Base-by-base conservation (phyloP, 2,797 vertebrate genomes). In the Pangasius larnaudii region DNA sequence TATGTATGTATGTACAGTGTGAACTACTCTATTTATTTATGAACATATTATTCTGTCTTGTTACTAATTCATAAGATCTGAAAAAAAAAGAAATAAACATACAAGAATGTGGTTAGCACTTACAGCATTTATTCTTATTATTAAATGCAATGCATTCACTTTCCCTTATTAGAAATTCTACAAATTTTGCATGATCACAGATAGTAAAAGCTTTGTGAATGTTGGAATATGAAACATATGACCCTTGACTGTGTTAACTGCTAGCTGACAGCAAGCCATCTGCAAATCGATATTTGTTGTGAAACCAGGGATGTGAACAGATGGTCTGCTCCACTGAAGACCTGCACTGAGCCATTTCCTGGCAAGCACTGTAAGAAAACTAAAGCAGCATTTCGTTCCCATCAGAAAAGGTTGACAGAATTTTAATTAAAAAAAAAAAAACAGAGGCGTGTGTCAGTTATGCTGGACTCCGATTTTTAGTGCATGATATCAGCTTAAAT, bases 181-280 rank as follows among this genome's bases (percentile, higher is more conserved):
- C 11, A 46, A 24, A 74, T n/a, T 86, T 18, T 78, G n/a, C 30
- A 36, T 1, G n/a, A 53, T 30, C 18, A 36, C 8, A 0, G 1
- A 22, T 30, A 56, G 16, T 18, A 30, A 11, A 58, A 58, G 77
- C 30, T 79, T 58, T 5, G 5, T 22, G 30, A 58, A 22, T 53
- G 49, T 30, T 30, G 49, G 14, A 58, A 22, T 79, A 79, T 79
- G 18, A 79, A 58, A 11, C 56, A n/a, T 46, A 58, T 24, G 27
- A 46, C 77, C 51, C 53, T 22, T 30, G 65, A 46, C n/a, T 27
- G 30, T 67, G 63, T 56, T 81, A 69, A 79, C 61, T 58, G 63
- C 49, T 69, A 69, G 49, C 65, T 87, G 77, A 81, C 49, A 87
- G 77, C 63, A 86, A 9, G 24, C 77, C 63, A 80, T 79, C 46